phyloP scores from a whole-genome alignment of 1,140 invertebrate species.

The Cyphomyrmex costatus region DNA sequence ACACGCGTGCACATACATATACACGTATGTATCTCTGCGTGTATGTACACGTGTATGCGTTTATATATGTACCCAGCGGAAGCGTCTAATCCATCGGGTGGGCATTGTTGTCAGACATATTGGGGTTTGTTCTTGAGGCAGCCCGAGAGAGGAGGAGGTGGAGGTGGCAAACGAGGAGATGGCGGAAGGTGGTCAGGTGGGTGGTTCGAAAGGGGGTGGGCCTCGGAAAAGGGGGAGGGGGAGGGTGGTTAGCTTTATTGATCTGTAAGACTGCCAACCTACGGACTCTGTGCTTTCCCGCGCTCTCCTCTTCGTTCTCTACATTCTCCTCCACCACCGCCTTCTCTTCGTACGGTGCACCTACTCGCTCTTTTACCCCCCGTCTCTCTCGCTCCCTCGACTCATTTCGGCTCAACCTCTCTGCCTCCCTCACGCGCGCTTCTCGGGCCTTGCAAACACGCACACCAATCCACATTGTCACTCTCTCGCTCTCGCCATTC shows the following conservation, averaged over 20 bases:
- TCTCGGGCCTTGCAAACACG: constrained; percentile 68
- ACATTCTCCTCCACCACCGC: constrained; percentile 77
- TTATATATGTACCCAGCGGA: constrained; percentile 73
- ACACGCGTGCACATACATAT: not conserved
- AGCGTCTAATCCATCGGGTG: constrained; percentile 84
- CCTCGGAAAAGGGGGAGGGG: constrained; percentile 69
- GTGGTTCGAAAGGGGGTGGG: constrained; percentile 70
- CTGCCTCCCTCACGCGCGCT: constrained; percentile 57
- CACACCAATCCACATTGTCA: constrained; percentile 66
- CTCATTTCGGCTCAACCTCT: constrained; percentile 60
- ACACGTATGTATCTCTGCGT: not conserved
- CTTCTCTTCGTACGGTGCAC: constrained; percentile 73
- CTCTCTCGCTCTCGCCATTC: constrained; percentile 68
- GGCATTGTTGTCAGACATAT: constrained; percentile 86
- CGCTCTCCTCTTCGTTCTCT: constrained; percentile 78
- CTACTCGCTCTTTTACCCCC: constrained; percentile 57
- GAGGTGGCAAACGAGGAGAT: constrained; percentile 63
- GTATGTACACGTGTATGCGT: constrained; percentile 41
- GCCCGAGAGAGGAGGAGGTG: constrained; percentile 64
- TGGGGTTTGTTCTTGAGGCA: constrained; percentile 86
- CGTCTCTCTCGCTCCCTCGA: constrained; percentile 65
- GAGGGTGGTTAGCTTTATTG: constrained; percentile 87
- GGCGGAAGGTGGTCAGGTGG: constrained; percentile 77
- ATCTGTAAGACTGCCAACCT: constrained; percentile 87
- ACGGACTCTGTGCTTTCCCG: constrained; percentile 82